Conservation (phyloP, 2,113 vertebrate species). For the Leptobrachium ailaonicum region DNA sequence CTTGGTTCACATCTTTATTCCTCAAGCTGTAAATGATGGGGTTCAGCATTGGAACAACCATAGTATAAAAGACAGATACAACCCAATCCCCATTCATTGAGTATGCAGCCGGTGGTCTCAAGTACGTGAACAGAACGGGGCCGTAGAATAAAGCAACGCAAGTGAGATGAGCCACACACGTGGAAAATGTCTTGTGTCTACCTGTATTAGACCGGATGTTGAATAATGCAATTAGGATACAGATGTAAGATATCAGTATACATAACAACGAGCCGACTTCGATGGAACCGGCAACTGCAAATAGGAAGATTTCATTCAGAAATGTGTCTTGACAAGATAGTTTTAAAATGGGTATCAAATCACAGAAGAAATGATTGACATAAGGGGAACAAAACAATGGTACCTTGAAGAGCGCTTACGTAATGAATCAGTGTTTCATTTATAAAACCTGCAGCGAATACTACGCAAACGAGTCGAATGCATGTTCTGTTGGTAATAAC, state of each 20-base stretch:
- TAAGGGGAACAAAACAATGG: conserved; percentile 1
- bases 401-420: conserved; percentile 5
- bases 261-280: not conserved
- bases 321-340: conserved; percentile 27
- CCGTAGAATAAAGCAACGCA: conserved; percentile 29
- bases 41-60: conserved; percentile 35
- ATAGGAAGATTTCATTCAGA: not conserved
- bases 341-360: conserved; percentile 8
- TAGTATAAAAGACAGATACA: conserved; percentile 39
- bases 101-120: conserved; percentile 9
- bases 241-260: conserved; percentile 13
- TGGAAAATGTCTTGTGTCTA: conserved; percentile 10
- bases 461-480: not conserved
- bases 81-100: conserved; percentile 13
- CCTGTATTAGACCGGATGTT: not conserved
- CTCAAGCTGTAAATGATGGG: conserved; percentile 36
- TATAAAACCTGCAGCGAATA: conserved; percentile 1
- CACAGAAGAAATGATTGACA: conserved; percentile 27
- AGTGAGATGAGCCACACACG: conserved; percentile 23
- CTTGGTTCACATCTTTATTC: conserved; percentile 30
- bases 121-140: conserved; percentile 7
- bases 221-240: conserved; percentile 2
- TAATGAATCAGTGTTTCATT: conserved; percentile 26
- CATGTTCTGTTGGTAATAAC: conserved; percentile 1
- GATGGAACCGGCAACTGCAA: conserved; percentile 14